A percentile compares a stretch with the other conserved stretches of the same genome.
phyloP scores from a whole-genome alignment of 2,113 vertebrate genomes.

The Todiramphus chloris region DNA sequence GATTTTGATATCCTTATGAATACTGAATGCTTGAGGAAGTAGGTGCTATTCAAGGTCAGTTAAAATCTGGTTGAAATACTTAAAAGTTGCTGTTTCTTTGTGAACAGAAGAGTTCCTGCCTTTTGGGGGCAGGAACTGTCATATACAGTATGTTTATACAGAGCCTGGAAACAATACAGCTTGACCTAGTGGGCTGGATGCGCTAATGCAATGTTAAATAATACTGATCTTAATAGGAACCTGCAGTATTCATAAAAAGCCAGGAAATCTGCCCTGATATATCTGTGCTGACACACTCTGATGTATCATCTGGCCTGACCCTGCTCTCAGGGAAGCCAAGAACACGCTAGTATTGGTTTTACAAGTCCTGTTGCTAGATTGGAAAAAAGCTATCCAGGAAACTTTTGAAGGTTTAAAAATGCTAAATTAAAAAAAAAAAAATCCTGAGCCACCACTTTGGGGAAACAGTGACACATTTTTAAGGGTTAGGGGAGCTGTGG shows the following conservation, averaged over 20 bases:
- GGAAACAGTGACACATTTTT: not conserved
- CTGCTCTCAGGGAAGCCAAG: not conserved
- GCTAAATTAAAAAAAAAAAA: not conserved
- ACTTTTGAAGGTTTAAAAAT: not conserved
- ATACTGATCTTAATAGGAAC: not conserved
- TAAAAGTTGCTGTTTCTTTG: slow-evolving; percentile 20
- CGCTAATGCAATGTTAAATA: not conserved
- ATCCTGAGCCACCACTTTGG: not conserved
- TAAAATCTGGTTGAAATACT: not conserved
- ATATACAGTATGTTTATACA: not conserved
- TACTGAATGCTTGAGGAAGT: slow-evolving; percentile 27
- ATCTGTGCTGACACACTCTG: not conserved
- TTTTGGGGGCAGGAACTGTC: not conserved
- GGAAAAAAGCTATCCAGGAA: not conserved
- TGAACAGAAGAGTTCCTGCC: not conserved
- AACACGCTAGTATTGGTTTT: not conserved
- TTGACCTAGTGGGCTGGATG: not conserved
- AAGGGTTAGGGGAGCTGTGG: not conserved
- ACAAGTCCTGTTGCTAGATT: not conserved
- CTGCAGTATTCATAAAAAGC: not conserved
- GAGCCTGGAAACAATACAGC: not conserved
- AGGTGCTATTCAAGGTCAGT: slow-evolving; percentile 28
- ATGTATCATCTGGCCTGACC: not conserved
- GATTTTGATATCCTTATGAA: slow-evolving; percentile 51
- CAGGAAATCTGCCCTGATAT: not conserved